Evolutionary conservation across 2,797 vertebrate genomes (phyloP).

Genomic region (Pangasius macronema): DNA sequence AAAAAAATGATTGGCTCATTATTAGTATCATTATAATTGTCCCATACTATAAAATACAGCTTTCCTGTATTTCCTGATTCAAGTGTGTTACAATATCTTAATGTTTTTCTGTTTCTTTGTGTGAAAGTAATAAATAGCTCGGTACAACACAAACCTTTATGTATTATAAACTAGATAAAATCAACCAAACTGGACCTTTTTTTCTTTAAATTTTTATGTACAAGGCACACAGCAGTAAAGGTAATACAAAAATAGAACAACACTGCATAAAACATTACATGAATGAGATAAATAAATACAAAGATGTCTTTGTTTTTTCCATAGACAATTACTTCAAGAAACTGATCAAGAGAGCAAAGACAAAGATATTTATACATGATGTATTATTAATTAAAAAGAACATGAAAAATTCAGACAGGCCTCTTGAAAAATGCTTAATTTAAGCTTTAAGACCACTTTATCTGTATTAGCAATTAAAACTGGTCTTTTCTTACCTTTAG

Average conservation of each 20-base stretch:
- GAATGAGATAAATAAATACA: constrained; percentile 63
- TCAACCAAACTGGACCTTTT: not conserved
- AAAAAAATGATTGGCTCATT: not conserved
- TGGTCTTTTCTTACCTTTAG: not conserved
- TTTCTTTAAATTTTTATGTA: constrained; percentile 63
- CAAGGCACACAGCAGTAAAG: constrained; percentile 68
- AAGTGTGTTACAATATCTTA: not conserved
- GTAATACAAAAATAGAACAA: constrained; percentile 69
- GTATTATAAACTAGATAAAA: not conserved
- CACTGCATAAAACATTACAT: constrained; percentile 63
- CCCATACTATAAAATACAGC: not conserved
- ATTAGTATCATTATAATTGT: not conserved
- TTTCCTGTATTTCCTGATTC: not conserved
- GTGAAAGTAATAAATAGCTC: not conserved
- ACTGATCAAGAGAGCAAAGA: not conserved
- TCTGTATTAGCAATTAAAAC: not conserved
- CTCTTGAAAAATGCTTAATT: not conserved
- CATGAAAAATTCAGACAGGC: not conserved
- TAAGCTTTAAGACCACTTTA: constrained; percentile 10
- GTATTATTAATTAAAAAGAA: not conserved
- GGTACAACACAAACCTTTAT: not conserved
- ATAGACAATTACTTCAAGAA: not conserved
- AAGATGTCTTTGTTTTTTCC: constrained; percentile 27
- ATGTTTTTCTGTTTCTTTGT: not conserved
- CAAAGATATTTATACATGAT: constrained; percentile 19